Evolutionary conservation across 2,113 vertebrate species (phyloP).

Genomic region (Synodontis membranacea): DNA sequence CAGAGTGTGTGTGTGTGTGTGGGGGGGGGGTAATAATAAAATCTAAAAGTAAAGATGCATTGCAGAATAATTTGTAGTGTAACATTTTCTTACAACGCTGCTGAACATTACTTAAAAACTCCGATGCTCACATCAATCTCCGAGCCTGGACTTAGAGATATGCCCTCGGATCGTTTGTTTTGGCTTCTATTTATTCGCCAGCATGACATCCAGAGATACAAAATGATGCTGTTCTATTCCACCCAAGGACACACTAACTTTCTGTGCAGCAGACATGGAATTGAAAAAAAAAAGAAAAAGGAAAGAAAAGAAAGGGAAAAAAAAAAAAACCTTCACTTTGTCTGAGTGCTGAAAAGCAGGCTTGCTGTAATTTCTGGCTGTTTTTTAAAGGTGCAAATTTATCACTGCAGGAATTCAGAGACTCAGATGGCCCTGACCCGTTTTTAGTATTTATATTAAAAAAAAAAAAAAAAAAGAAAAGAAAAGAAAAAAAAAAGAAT

Average conservation of each 20-base stretch:
- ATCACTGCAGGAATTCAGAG: not conserved
- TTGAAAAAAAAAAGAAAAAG: not conserved
- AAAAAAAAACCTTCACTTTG: not conserved
- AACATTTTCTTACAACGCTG: slow-evolving; percentile 4
- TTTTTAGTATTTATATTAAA: too few species aligned
- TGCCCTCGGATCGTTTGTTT: slow-evolving; percentile 5
- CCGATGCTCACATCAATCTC: not conserved
- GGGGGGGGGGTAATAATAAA: not conserved
- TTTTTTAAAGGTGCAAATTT: not conserved
- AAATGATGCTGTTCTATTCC: not conserved
- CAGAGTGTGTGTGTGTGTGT: too few species aligned
- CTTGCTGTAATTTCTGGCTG: not conserved
- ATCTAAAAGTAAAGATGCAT: not conserved
- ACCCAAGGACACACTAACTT: slow-evolving; percentile 13
- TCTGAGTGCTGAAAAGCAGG: not conserved
- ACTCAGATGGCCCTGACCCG: not conserved
- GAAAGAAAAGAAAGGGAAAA: too few species aligned
- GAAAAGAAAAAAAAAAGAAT: not conserved
- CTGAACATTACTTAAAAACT: slow-evolving; percentile 8
- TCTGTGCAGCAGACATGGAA: not conserved
- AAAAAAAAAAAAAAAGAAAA: too few species aligned
- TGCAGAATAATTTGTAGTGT: slow-evolving; percentile 20
- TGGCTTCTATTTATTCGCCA: slow-evolving; percentile 2
- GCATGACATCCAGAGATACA: slow-evolving; percentile 1
- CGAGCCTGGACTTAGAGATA: not conserved